These are phyloP conservation scores for Odontesthes bonariensis DNA, from an alignment of 2,113 vertebrate genomes.

Conservation along the genomic window DNA sequence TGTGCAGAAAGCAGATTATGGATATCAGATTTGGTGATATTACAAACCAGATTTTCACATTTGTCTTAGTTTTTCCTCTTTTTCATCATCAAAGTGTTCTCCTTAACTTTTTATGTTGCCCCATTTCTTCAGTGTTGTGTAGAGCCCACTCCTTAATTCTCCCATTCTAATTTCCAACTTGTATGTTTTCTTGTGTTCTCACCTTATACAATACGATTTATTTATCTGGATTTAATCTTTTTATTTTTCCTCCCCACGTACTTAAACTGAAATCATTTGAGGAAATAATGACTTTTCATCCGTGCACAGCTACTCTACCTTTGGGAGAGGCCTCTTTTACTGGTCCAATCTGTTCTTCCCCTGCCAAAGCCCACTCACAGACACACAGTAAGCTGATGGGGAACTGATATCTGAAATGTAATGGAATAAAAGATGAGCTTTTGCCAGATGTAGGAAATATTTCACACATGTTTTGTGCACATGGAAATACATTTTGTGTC, in stretches of 20 bases:
- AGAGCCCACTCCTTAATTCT: not conserved
- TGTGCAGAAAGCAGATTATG: conserved; percentile 70
- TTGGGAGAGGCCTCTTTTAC: conserved; percentile 52
- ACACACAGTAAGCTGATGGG: conserved; percentile 28
- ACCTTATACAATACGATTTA: conserved; percentile 2
- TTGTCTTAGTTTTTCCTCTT: conserved; percentile 25
- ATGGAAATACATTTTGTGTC: conserved; percentile 12
- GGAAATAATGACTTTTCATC: conserved; percentile 60
- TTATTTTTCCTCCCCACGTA: conserved; percentile 13
- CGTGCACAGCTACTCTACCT: conserved; percentile 41
- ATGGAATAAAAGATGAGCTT: conserved; percentile 77
- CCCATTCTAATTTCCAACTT: not conserved
- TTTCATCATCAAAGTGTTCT: not conserved
- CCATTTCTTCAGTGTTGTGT: not conserved
- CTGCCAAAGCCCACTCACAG: conserved; percentile 38
- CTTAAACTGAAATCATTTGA: conserved; percentile 51
- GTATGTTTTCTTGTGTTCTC: not conserved
- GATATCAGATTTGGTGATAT: conserved; percentile 74
- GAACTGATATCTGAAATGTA: conserved; percentile 59
- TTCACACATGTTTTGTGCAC: conserved; percentile 53
- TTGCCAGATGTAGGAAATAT: conserved; percentile 63
- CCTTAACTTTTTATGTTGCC: not conserved
- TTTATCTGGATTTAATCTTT: conserved; percentile 1
- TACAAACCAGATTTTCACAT: conserved; percentile 57
- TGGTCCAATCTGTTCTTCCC: conserved; percentile 42